Base-by-base conservation (phyloP, 2,888 invertebrate species). In the Aspidiotus destructor region DNA sequence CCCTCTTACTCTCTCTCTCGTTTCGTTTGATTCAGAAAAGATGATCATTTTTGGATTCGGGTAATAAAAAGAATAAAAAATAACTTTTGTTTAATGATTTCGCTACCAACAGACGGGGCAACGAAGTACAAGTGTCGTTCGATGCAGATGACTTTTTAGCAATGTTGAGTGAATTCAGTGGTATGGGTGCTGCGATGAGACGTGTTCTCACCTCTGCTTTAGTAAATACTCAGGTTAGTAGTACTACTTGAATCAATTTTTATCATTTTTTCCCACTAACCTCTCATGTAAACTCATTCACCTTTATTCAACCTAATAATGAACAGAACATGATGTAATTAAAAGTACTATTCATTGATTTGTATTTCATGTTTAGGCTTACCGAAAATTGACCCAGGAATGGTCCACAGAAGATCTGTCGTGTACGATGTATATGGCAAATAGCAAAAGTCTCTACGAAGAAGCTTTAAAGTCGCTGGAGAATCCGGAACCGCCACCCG, bases 141-240 rank as follows among this genome's bases (percentile, higher is more conserved):
- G 88, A 90, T 75, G 90, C 92, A 70, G 93, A 95, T 77, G 84
- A 85, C 70, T 95, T 88, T 79, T 85, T 95, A 70, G 86, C 87
- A 73, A 92, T 96, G 88, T 80, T 97, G 71, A 88, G 95, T 79
- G 92, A 93, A 76, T 85, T 95, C 74, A 94, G 94, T 80, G 92
- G 92, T 76, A 92, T 96, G 92, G 97, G 97, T 52, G 94, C 94
- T 73, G 86, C 95, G 72, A 96, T 97, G 96, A 83, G 95, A 73
- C 83, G 85, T 74, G 92, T 95, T 69, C 93, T 97, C 87, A 93
- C 94, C 55, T 83, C 87, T 73, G 91, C 92, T 42, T 83, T 97
- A 42, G 93, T 91, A 68, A 91, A 92, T 81, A 87, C 90, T 48
- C 65, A 65, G 28, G 65, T 65, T 63, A 60, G 53, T 52, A 28